Base-by-base conservation (phyloP, 1,140 invertebrate genomes). In the Ips typographus region DNA sequence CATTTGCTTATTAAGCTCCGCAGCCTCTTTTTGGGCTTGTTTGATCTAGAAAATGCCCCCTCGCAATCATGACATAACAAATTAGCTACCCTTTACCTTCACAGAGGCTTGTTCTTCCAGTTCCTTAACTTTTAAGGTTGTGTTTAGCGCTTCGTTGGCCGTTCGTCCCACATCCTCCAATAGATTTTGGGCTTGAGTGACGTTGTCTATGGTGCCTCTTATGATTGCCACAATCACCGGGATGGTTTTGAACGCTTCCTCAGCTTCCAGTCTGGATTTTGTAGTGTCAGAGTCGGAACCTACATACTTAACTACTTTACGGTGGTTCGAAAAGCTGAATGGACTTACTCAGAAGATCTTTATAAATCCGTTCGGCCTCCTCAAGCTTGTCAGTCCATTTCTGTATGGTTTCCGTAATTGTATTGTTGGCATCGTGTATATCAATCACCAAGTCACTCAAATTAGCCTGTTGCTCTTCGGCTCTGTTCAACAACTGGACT, bases 211-310 rank as follows among this genome's bases (percentile, higher is more conserved):
- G 38, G 89, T 90, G 22, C 87, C 82, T 39, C 84, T 42, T 1
- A 85, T 78, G 38, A 82, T 72, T 8, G 80, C 68, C 73, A 87
- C 80, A 65, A 91, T 92, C 62, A 84, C 79, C 2, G 83, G 77
- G 37, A 91, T 85, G 58, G 83, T 80, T 61, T 82, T 73, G 43
- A 92, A 76, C 6, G 91, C 89, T 44, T 88, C 83, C 65, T 86
- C 80, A 0, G 91, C 91, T 68, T 85, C 85, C 4, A 83, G 81
- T 53, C 90, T 89, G 65, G 91, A 95, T 52, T 89, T 88, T 72
- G 93, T 87, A 1, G 98, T 94, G 81, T 95, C 87, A 51, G 90
- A 86, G 78, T 97, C 94, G 83, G 98, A 98, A 78, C 91, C 94
- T 91, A 74, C 74, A 81, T 39, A 64, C 4, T 22, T 49, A 61